A percentile compares a stretch with the other conserved stretches of the same genome.
These are phyloP conservation scores for Andrena dorsata DNA, from an alignment of 2,888 invertebrate genomes.

Conservation along the genomic window DNA sequence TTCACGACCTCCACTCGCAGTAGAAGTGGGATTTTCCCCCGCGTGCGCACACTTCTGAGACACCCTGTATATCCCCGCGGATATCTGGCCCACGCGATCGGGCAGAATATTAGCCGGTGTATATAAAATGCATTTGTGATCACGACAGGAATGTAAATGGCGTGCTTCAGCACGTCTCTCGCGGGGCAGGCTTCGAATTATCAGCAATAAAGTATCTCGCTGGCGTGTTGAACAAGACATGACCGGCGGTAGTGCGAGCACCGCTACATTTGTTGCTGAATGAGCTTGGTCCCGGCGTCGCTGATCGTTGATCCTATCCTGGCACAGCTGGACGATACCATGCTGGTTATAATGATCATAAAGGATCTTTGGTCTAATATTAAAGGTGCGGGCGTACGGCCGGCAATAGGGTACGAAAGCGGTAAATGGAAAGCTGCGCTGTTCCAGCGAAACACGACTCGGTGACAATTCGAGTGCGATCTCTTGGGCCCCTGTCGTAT, in stretches of 20 bases:
- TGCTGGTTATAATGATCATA: conserved; percentile 56
- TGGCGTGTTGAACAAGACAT: conserved; percentile 72
- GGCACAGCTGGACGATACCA: conserved; percentile 50
- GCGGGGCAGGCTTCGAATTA: conserved; percentile 67
- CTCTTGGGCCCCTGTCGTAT: neutral
- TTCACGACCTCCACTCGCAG: neutral
- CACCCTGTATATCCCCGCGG: conserved; percentile 39
- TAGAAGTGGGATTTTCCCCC: neutral
- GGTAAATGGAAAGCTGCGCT: conserved; percentile 1
- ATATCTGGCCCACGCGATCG: conserved; percentile 74
- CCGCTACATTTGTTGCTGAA: conserved; percentile 70
- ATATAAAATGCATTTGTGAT: conserved; percentile 74
- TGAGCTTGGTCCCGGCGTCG: conserved; percentile 51
- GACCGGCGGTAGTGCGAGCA: conserved; percentile 69
- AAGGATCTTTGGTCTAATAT: conserved; percentile 61
- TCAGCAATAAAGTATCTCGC: conserved; percentile 74
- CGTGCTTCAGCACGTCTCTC: conserved; percentile 66
- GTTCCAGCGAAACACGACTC: conserved; percentile 16
- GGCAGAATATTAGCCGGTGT: conserved; percentile 71
- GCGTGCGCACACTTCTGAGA: conserved; percentile 12
- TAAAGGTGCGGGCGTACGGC: conserved; percentile 33
- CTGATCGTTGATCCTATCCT: conserved; percentile 63
- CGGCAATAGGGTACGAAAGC: neutral
- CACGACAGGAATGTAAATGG: conserved; percentile 74
- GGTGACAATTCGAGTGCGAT: conserved; percentile 46